These are phyloP conservation scores for Vannuccia rotundouncinata DNA, from an alignment of 2,888 invertebrate genomes.

Conservation along the genomic window DNA sequence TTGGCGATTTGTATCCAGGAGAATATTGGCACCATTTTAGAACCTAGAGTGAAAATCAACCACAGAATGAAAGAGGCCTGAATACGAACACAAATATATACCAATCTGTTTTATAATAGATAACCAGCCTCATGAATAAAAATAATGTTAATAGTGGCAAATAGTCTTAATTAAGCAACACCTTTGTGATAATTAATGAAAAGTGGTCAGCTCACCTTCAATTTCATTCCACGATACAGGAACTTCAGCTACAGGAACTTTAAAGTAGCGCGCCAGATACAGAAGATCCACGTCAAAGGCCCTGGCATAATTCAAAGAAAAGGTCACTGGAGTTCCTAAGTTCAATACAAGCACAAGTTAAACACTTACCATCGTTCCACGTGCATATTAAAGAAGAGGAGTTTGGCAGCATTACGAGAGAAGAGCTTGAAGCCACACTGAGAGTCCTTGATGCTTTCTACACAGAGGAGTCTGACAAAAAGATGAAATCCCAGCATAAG, in stretches of 20 bases:
- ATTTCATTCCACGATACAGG: slow-evolving; percentile 92
- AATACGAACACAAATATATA: too few species aligned
- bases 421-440: slow-evolving; percentile 97
- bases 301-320: slow-evolving; percentile 63
- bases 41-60: too few species aligned
- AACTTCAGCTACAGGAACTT: slow-evolving; percentile 71
- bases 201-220: slow-evolving; percentile 66
- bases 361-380: slow-evolving; percentile 60
- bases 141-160: too few species aligned
- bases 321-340: background rate
- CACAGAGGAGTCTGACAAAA: slow-evolving; percentile 85
- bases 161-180: too few species aligned
- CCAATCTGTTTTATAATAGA: too few species aligned
- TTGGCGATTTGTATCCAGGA: slow-evolving; percentile 95
- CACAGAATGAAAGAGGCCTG: too few species aligned
- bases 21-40: slow-evolving; percentile 74
- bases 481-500: slow-evolving; percentile 95
- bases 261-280: slow-evolving; percentile 77
- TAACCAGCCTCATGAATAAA: too few species aligned
- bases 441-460: slow-evolving; percentile 78
- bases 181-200: too few species aligned
- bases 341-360: background rate
- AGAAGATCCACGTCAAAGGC: slow-evolving; percentile 97
- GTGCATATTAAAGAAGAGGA: slow-evolving; percentile 78
- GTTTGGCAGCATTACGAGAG: slow-evolving; percentile 72